phyloP scores from a whole-genome alignment of 2,797 vertebrate species.

The Trachops cirrhosus region DNA sequence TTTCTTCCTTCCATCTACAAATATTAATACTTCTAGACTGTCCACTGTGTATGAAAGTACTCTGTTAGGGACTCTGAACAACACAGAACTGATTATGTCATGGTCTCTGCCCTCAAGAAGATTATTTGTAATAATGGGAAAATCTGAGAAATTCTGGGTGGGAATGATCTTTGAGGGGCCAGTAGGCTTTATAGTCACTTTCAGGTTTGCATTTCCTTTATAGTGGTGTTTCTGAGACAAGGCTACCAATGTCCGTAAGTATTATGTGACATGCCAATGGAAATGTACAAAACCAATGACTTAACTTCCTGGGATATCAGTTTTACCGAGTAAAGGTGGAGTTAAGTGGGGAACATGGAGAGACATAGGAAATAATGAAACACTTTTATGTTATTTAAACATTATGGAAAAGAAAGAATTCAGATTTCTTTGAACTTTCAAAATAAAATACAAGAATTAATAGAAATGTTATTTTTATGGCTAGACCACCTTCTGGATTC shows the following conservation, averaged over 20 bases:
- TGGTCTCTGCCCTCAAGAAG: neutral
- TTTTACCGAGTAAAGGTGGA: neutral
- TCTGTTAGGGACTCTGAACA: neutral
- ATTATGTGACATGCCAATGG: neutral
- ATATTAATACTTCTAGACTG: neutral
- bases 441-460: neutral
- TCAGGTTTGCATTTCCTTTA: neutral
- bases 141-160: neutral
- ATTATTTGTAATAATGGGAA: neutral
- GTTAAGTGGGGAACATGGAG: neutral
- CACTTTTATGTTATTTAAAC: neutral
- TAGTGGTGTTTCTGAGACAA: neutral
- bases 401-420: neutral
- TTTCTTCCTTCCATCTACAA: neutral
- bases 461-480: neutral
- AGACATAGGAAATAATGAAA: neutral
- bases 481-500: neutral
- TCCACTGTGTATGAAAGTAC: neutral
- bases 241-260: neutral
- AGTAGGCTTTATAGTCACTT: neutral
- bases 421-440: slow-evolving; percentile 6
- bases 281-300: neutral
- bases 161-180: neutral
- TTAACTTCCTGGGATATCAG: neutral
- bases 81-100: neutral